Base-by-base conservation (phyloP, 35 echinoderm and acorn worm genomes). In the Anneissia japonica region DNA sequence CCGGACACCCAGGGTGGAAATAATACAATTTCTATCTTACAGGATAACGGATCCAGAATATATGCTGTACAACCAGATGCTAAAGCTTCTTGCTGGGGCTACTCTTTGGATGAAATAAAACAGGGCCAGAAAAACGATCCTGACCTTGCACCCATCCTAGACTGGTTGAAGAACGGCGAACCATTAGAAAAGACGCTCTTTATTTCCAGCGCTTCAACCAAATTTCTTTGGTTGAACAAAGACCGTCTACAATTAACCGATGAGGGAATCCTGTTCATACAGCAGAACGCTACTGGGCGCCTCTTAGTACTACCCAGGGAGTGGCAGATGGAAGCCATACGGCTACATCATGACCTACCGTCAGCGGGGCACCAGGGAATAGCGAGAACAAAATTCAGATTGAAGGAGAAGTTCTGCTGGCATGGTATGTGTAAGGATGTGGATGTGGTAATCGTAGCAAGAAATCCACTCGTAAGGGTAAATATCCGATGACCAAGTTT, bases 161-260 rank as follows among this genome's bases (percentile, higher is more conserved):
- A 34, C 3, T 77, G 75, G 75, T 37, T 77, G 35, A 11, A 14
- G 31, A 3, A 11, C 31, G 75, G 31, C 31, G 35, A 77, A 4
- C 75, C 75, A 3, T 35, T 11, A 3, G 31, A 19, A 16, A 32
- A 77, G 6, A 2, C 30, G 9, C 75, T 77, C 3, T 77, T 77
- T 34, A 4, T 77, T 37, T 77, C 31, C 21, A 35, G 32, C 32
- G 4, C 75, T 0, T 13, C 46, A 3, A 72, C 41, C 1, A 84
- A 84, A 35, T 84, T 34, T 74, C 74, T 32, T 46, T 84, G 83
- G 83, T 64, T 84, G 9, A 84, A 34, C n/a, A 74, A 34, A 30
- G 82, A 84, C 3, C 46, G 43, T 3, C 29, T 84, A 11, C 43
- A 34, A 7, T 33, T 84, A 16, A 6, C 31, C 73, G 37, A 39